Evolutionary conservation across 1,140 invertebrate genomes (phyloP).

Genomic region (Bemisia tabaci): DNA sequence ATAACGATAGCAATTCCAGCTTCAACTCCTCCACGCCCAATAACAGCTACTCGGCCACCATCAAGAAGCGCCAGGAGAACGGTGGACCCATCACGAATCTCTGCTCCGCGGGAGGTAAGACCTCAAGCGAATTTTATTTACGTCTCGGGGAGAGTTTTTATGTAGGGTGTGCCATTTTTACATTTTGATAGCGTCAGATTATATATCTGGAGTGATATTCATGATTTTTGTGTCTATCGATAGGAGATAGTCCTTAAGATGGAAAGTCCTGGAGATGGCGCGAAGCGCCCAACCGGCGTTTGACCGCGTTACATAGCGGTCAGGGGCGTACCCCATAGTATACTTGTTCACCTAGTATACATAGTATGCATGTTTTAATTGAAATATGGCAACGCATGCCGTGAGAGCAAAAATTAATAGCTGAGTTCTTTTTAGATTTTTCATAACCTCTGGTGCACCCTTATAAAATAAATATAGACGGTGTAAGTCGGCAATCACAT

Average conservation of each 20-base stretch:
- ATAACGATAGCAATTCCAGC: slow-evolving; percentile 3
- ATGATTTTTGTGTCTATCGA: slow-evolving; percentile 1
- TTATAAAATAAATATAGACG: no score
- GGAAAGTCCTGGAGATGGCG: slow-evolving; percentile 3
- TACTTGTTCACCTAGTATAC: no score
- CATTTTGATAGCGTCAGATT: background rate
- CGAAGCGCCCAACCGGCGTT: background rate
- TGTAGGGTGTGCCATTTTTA: background rate
- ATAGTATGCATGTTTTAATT: no score
- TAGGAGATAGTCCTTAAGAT: slow-evolving; percentile 1
- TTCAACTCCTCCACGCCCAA: slow-evolving; percentile 3
- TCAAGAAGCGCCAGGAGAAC: slow-evolving; percentile 21
- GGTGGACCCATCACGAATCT: slow-evolving; percentile 22
- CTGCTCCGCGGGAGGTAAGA: slow-evolving; percentile 19
- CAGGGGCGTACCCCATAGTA: no score
- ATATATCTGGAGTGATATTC: slow-evolving; percentile 2
- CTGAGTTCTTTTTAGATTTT: no score
- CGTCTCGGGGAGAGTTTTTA: no score
- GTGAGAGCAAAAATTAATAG: no score
- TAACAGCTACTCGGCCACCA: slow-evolving; percentile 1
- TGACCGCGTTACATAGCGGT: no score
- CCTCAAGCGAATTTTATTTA: background rate
- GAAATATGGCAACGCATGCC: no score
- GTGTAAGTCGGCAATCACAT: no score
- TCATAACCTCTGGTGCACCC: no score